Conservation (phyloP, 1,140 invertebrate species). For the Campoletis sonorensis region DNA sequence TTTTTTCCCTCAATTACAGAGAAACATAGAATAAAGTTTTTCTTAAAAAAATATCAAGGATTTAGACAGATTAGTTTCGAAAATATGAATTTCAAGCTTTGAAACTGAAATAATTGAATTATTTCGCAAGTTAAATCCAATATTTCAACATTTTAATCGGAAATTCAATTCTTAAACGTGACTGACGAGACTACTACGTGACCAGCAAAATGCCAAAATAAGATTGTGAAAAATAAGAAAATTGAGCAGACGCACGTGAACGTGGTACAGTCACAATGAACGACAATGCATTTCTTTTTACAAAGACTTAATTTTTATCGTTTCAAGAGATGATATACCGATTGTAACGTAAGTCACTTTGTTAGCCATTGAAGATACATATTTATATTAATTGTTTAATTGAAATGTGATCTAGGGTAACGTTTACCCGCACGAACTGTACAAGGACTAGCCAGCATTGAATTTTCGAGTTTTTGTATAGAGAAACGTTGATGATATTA, state of each 20-base stretch:
- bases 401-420: constrained; percentile 34
- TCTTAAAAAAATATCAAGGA: too few relatives aligned
- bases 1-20: too few relatives aligned
- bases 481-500: background rate
- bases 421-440: constrained; percentile 5
- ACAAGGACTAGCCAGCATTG: constrained; percentile 8
- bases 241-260: background rate
- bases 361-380: background rate
- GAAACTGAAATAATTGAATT: too few relatives aligned
- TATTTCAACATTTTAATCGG: too few relatives aligned
- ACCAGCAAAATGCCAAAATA: too few relatives aligned
- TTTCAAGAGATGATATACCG: constrained; percentile 1
- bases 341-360: constrained; percentile 17
- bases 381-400: background rate
- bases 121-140: too few relatives aligned
- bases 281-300: constrained; percentile 42
- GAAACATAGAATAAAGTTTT: too few relatives aligned
- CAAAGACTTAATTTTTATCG: constrained; percentile 36
- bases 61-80: too few relatives aligned
- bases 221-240: background rate
- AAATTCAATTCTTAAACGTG: too few relatives aligned
- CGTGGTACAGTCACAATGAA: constrained; percentile 23
- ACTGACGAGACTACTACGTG: too few relatives aligned
- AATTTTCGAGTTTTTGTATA: constrained; percentile 9
- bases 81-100: too few relatives aligned